Percentiles rank a stretch among this genome's conserved stretches.
phyloP scores from a whole-genome alignment of 2,888 invertebrate genomes.

The Agrotis exclamationis region DNA sequence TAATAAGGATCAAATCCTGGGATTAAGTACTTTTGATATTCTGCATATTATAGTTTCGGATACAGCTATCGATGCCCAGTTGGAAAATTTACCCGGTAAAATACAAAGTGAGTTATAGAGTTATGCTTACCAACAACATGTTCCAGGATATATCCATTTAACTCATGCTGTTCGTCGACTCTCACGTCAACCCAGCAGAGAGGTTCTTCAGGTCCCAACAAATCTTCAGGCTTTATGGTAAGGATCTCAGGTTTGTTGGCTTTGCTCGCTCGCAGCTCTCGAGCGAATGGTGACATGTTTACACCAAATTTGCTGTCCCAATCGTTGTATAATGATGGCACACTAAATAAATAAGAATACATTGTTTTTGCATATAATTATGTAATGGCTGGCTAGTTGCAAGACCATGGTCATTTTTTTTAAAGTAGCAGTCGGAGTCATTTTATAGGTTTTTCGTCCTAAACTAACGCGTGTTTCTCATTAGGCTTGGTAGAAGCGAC shows the following conservation, averaged over 20 bases:
- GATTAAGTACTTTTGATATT: no score
- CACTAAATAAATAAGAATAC: constrained; percentile 79
- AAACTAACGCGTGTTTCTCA: no score
- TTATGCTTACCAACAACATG: constrained; percentile 90
- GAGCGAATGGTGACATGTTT: constrained; percentile 93
- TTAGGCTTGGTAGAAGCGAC: no score
- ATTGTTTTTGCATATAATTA: no score
- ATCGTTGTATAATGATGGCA: constrained; percentile 93
- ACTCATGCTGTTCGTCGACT: constrained; percentile 91
- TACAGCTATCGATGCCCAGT: no score
- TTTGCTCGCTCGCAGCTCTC: constrained; percentile 92
- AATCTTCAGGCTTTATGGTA: constrained; percentile 88
- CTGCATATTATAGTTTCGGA: no score
- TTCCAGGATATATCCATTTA: constrained; percentile 91
- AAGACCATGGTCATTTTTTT: no score
- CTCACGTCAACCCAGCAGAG: constrained; percentile 93
- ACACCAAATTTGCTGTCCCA: constrained; percentile 96
- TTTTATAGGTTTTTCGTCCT: no score
- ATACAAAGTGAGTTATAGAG: not conserved
- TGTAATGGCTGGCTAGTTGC: no score
- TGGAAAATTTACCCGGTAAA: no score
- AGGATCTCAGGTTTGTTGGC: constrained; percentile 93
- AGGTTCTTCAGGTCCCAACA: constrained; percentile 92
- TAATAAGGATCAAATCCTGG: no score
- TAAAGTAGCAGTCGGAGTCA: no score